Evolutionary conservation across 2,113 vertebrate species (phyloP).

Genomic region (Dasyprocta punctata): DNA sequence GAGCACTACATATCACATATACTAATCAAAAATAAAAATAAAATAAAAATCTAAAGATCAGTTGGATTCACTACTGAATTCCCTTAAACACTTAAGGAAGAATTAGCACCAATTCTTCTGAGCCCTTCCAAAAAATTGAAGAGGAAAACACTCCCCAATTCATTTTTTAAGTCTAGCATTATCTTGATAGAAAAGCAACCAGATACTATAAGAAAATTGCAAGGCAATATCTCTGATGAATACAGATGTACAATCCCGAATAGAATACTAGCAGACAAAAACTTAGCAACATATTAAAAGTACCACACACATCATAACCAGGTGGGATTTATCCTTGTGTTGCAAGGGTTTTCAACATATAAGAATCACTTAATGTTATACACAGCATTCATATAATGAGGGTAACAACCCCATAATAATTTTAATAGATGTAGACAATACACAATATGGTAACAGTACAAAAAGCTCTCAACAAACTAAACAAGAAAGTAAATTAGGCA

Average conservation of each 20-base stretch:
- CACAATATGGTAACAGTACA: not conserved
- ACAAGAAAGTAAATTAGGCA: not conserved
- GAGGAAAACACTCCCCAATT: not conserved
- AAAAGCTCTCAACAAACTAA: not conserved
- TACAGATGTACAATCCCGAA: not conserved
- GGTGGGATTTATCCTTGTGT: not conserved
- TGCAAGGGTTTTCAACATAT: not conserved
- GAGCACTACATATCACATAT: not conserved
- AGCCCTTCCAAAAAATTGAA: not conserved
- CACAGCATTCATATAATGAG: not conserved
- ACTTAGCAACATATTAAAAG: not conserved
- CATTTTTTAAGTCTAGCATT: not conserved
- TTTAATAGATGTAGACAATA: not conserved
- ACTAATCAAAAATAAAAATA: not conserved
- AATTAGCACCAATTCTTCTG: not conserved
- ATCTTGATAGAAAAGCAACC: not conserved
- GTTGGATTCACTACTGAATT: not conserved
- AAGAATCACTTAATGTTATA: not conserved
- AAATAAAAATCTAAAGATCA: not conserved
- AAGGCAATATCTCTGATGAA: not conserved
- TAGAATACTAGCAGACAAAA: not conserved
- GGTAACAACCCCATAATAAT: not conserved
- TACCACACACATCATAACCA: not conserved
- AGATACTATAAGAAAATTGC: not conserved
- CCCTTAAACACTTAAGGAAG: not conserved